Evolutionary conservation across 2,113 vertebrate genomes (phyloP).

Genomic region (Ophiodon elongatus): DNA sequence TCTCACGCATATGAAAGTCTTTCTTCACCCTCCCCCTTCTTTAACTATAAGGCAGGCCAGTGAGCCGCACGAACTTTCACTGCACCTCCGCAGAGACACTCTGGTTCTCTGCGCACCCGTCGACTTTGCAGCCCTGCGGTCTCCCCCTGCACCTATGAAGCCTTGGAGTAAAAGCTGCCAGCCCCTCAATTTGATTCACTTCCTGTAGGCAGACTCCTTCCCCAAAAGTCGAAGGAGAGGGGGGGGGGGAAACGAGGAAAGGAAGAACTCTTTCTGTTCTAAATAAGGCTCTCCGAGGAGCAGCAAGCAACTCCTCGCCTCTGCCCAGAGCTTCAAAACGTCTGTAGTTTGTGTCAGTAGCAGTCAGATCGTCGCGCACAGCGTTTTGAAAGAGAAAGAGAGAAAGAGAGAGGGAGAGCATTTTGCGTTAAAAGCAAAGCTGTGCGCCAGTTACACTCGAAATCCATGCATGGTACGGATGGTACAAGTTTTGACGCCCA

Average conservation of each 20-base stretch:
- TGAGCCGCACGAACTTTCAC: conserved; percentile 77
- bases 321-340: conserved; percentile 27
- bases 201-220: conserved; percentile 81
- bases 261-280: conserved; percentile 49
- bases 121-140: conserved; percentile 49
- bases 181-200: conserved; percentile 80
- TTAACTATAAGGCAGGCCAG: conserved; percentile 69
- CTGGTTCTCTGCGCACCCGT: conserved; percentile 61
- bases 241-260: conserved; percentile 16
- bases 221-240: conserved; percentile 64
- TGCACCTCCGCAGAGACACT: conserved; percentile 67
- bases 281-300: conserved; percentile 54
- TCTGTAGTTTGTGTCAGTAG: conserved; percentile 4
- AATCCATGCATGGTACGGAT: conserved; percentile 66
- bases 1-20: conserved; percentile 63
- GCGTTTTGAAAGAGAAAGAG: conserved; percentile 26
- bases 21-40: conserved; percentile 64
- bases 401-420: conserved; percentile 22
- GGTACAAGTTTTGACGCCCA: conserved; percentile 55
- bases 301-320: conserved; percentile 51
- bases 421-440: conserved; percentile 9
- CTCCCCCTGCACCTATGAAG: conserved; percentile 59
- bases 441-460: conserved; percentile 6
- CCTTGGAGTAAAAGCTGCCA: conserved; percentile 77
- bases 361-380: conserved; percentile 19